phyloP scores from a whole-genome alignment of 2,797 vertebrate species.

The Stomatorhinus walkeri region DNA sequence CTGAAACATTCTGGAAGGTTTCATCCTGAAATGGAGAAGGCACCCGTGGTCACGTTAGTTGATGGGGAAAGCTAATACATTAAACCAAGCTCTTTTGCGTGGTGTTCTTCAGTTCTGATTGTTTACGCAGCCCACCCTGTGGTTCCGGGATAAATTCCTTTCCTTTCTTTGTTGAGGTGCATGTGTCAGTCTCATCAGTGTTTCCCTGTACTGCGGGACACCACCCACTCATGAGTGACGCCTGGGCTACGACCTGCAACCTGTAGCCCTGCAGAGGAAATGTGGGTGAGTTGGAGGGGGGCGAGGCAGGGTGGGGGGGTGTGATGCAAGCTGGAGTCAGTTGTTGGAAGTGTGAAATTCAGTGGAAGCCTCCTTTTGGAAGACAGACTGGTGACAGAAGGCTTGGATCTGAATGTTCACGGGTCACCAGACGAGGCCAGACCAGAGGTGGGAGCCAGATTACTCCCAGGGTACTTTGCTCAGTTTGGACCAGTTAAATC shows the following conservation, averaged over 20 bases:
- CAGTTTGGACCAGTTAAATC: background rate
- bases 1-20: background rate
- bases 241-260: background rate
- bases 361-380: background rate
- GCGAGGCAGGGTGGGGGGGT: background rate
- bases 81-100: background rate
- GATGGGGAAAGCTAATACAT: background rate
- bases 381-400: slow-evolving; percentile 6
- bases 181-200: background rate
- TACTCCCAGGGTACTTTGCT: background rate
- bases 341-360: background rate
- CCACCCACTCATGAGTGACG: background rate
- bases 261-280: background rate
- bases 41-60: background rate
- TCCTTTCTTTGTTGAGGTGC: background rate
- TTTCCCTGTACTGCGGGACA: background rate
- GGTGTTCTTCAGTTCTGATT: background rate
- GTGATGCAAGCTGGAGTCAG: background rate
- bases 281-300: background rate
- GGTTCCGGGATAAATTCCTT: background rate
- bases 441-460: background rate
- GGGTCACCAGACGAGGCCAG: background rate
- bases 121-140: background rate
- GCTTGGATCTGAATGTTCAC: background rate
- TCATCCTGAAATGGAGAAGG: background rate